Percentiles rank a stretch among this genome's conserved stretches.
These are phyloP conservation scores for Tetramorium bicarinatum DNA, from an alignment of 2,888 invertebrate species.

Conservation along the genomic window DNA sequence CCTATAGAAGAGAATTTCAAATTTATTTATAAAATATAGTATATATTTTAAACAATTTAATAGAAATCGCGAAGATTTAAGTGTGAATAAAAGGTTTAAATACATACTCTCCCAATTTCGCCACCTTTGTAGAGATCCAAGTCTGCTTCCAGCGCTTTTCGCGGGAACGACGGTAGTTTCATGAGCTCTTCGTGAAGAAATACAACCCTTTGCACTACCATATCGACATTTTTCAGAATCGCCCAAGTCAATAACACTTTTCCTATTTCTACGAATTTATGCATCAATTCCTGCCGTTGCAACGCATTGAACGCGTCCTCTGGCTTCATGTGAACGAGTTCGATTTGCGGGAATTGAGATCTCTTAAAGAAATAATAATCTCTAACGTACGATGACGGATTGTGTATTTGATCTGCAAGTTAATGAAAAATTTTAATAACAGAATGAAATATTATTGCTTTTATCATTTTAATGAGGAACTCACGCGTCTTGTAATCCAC, in stretches of 20 bases:
- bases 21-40: not conserved
- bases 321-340: conserved; percentile 96
- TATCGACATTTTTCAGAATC: conserved; percentile 96
- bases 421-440: not conserved
- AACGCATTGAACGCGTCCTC: conserved; percentile 96
- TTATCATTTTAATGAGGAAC: conserved; percentile 28
- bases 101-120: conserved; percentile 92
- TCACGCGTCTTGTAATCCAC: conserved; percentile 99
- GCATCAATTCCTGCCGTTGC: conserved; percentile 95
- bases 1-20: conserved; percentile 86
- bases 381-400: conserved; percentile 97
- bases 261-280: conserved; percentile 99
- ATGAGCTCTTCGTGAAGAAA: conserved; percentile 99
- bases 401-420: conserved; percentile 96
- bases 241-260: conserved; percentile 97
- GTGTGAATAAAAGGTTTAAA: not conserved
- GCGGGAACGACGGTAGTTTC: conserved; percentile 99
- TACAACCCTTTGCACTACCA: conserved; percentile 98
- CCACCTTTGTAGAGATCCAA: conserved; percentile 96
- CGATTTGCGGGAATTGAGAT: conserved; percentile 98
- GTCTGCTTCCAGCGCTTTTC: conserved; percentile 99
- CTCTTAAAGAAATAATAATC: conserved; percentile 93
- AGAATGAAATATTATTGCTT: not conserved
- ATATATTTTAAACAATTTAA: not conserved
- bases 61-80: not conserved